A percentile compares a stretch with the other conserved stretches of the same genome.
Conservation (phyloP, 2,113 vertebrate genomes). For the Vulpes ferrilata region DNA sequence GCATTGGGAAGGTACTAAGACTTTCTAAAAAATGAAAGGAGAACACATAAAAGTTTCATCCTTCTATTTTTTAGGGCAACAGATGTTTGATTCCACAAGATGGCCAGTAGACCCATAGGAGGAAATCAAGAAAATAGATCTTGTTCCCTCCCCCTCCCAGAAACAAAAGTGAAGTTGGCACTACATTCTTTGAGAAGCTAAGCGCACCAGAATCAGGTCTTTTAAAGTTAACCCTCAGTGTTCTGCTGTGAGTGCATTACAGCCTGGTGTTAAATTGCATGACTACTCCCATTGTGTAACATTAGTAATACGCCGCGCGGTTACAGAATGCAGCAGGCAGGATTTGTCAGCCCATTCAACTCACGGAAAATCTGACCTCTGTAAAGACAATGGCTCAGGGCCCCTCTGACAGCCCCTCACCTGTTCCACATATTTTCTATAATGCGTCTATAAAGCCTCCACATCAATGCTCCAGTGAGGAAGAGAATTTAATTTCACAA, state of each 20-base stretch:
- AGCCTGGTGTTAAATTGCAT: conserved; percentile 41
- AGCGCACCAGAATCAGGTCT: neutral
- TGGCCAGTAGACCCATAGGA: neutral
- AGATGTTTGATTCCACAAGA: neutral
- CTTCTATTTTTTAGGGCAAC: neutral
- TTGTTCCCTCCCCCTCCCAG: neutral
- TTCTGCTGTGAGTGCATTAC: neutral
- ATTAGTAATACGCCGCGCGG: neutral
- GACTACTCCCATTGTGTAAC: neutral
- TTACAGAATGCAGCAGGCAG: conserved; percentile 53
- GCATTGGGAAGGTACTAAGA: neutral
- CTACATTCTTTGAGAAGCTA: neutral
- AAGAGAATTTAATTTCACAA: conserved; percentile 63
- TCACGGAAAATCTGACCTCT: conserved; percentile 61
- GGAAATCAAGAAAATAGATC: neutral
- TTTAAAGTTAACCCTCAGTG: conserved; percentile 11
- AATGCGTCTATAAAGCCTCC: conserved; percentile 30
- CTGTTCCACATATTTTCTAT: conserved; percentile 62
- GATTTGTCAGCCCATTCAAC: conserved; percentile 40
- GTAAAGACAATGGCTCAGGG: conserved; percentile 58
- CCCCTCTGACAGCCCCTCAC: conserved; percentile 54
- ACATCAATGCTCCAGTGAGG: neutral
- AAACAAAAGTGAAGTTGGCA: neutral
- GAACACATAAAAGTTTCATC: neutral
- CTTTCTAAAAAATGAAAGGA: neutral